These are phyloP conservation scores for Chionodraco myersi DNA, from an alignment of 2,113 vertebrate species.

Conservation along the genomic window DNA sequence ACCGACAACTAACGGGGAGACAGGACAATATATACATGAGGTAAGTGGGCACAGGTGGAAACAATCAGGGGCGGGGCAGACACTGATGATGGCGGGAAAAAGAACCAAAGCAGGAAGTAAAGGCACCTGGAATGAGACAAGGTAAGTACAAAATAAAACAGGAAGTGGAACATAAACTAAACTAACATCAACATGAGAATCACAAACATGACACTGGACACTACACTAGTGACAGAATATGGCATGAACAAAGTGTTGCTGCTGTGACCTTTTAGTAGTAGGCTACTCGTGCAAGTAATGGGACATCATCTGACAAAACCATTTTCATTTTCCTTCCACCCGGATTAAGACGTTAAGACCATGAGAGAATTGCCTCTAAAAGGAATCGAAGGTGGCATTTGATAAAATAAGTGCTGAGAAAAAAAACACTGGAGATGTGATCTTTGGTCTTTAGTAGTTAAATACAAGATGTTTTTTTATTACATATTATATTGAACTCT, in stretches of 20 bases:
- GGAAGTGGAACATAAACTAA: no score
- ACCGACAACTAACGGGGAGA: no score
- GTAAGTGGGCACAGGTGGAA: no score
- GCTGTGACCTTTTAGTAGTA: conserved; percentile 36
- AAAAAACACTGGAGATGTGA: conserved; percentile 64
- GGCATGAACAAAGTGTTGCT: background rate
- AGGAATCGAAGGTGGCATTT: conserved; percentile 68
- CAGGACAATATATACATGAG: no score
- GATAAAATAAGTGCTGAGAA: conserved; percentile 57
- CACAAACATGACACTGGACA: no score
- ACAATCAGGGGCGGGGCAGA: no score
- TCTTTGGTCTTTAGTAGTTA: conserved; percentile 62
- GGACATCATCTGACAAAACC: conserved; percentile 41
- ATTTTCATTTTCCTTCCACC: conserved; percentile 28
- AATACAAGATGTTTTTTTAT: conserved; percentile 28
- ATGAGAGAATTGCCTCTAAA: conserved; percentile 31
- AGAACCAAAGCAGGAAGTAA: no score
- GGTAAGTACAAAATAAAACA: no score
- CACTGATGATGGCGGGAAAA: no score
- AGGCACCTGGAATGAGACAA: no score
- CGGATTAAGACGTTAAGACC: conserved; percentile 51
- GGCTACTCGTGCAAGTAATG: conserved; percentile 15
- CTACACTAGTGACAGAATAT: background rate
- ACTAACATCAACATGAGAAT: no score
- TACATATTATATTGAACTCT: background rate